Evolutionary conservation across 2,797 vertebrate species (phyloP), one percentile per base, ranked within the genome.

Genomic region (Cirrhinus mrigala): DNA sequence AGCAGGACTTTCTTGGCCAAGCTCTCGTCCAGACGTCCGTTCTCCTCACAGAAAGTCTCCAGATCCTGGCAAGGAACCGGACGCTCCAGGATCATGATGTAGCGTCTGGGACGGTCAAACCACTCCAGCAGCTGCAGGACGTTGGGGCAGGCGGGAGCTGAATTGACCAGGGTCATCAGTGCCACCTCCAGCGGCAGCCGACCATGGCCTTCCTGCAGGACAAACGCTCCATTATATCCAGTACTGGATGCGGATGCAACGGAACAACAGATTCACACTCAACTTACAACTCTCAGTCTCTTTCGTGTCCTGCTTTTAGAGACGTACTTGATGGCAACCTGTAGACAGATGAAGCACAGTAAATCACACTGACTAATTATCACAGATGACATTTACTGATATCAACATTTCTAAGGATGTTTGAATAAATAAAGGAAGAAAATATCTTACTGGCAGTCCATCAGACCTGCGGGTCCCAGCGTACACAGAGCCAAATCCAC

Each of bases 131-230:
- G 7, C 56, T 22, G 15, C 50, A 52, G 15, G 50, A 52, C 50
- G 54, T 78, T 60, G 46, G 82, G 44, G 27, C 82, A 71, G 14
- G 52, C 22, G 9, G 85, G 73, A 14, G 20, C 71, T 50, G 11
- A 5, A 58, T 54, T 87, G 22, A 85, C 82, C 29, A 62, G 73
- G 20, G 58, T 78, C 79, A 88, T 87, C 46, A 88, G 60, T 1
- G 73, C 82, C 56, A 88, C 85, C 74, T 88, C 87, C 54, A 60
- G 56, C 22, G 56, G 56, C 56, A 58, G 56, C 50, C 16, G 15
- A 54, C 56, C 56, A 22, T 58, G 22, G 12, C 58, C 58, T 60
- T 60, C n/a, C 58, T 60, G 58, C 58, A 60, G 58, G n/a, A 24
- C 10, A 24, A 60, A 24, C 1, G 29, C 22, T 24, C 10, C 58